Evolutionary conservation across 2,113 vertebrate genomes (phyloP).

Genomic region (Triplophysa siluroides): DNA sequence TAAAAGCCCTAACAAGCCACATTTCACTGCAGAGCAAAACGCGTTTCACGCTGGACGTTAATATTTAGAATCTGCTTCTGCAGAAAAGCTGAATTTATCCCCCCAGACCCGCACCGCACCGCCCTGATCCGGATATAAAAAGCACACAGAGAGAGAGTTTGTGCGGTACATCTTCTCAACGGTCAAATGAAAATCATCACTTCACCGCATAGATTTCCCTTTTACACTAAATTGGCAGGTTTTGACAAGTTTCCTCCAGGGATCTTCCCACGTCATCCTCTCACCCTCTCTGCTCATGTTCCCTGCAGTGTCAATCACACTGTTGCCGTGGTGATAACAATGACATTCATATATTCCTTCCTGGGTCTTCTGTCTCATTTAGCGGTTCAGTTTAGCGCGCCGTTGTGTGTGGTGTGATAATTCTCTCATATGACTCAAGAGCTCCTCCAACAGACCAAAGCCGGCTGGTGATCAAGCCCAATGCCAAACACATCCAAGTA

Average conservation of each 20-base stretch:
- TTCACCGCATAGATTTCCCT: too few relatives aligned
- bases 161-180: too few relatives aligned
- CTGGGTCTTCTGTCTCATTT: conserved; percentile 40
- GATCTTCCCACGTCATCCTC: too few relatives aligned
- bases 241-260: too few relatives aligned
- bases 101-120: background rate
- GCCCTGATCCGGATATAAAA: too few relatives aligned
- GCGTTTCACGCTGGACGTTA: too few relatives aligned
- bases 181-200: too few relatives aligned
- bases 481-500: too few relatives aligned
- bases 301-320: conserved; percentile 51
- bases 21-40: too few relatives aligned
- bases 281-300: conserved; percentile 42
- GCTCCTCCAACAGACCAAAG: conserved; percentile 34
- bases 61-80: background rate
- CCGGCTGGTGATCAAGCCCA: background rate
- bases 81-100: conserved; percentile 2
- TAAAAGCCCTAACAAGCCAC: too few relatives aligned
- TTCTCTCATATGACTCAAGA: conserved; percentile 5
- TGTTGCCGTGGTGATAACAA: conserved; percentile 52
- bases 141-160: too few relatives aligned
- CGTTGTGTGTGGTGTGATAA: background rate
- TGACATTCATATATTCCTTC: conserved; percentile 61
- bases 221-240: too few relatives aligned
- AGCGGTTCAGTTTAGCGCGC: conserved; percentile 10